A percentile compares a stretch with the other conserved stretches of the same genome.
Conservation (phyloP, 2,888 invertebrate genomes). For the Cataglyphis rosenhaueri region DNA sequence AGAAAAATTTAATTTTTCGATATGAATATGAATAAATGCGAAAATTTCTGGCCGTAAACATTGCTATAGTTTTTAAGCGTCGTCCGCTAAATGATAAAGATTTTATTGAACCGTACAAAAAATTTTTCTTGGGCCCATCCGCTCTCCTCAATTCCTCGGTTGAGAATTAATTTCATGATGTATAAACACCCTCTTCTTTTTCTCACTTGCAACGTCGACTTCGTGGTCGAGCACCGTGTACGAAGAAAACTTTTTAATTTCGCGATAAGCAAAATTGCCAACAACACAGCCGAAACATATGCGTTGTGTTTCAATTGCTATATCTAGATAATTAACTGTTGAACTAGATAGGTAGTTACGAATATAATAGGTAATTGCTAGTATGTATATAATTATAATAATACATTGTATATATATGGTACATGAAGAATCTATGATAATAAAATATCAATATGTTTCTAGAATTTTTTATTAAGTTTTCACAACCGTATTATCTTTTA, state of each 20-base stretch:
- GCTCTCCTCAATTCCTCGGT: background rate
- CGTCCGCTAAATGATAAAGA: constrained; percentile 82
- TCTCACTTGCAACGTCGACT: constrained; percentile 55
- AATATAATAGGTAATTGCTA: background rate
- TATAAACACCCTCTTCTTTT: constrained; percentile 52
- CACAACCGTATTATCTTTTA: no score
- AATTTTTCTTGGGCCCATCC: constrained; percentile 72
- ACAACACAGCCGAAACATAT: background rate
- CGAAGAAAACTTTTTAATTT: constrained; percentile 69
- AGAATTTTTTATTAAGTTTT: no score
- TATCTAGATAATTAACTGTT: background rate
- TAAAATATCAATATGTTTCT: no score
- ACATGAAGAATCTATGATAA: no score
- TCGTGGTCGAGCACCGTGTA: constrained; percentile 34
- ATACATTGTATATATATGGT: no score
- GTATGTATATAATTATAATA: background rate
- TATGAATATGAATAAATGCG: background rate
- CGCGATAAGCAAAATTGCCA: constrained; percentile 51
- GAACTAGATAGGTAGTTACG: background rate
- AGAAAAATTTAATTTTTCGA: background rate
- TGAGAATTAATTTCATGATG: constrained; percentile 66
- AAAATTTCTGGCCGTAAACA: background rate
- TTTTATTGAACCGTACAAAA: constrained; percentile 81
- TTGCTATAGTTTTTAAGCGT: constrained; percentile 75
- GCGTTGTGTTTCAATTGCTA: background rate